Evolutionary conservation across 2,113 vertebrate genomes (phyloP).

Genomic region (Sterrhoptilus dennistouni): DNA sequence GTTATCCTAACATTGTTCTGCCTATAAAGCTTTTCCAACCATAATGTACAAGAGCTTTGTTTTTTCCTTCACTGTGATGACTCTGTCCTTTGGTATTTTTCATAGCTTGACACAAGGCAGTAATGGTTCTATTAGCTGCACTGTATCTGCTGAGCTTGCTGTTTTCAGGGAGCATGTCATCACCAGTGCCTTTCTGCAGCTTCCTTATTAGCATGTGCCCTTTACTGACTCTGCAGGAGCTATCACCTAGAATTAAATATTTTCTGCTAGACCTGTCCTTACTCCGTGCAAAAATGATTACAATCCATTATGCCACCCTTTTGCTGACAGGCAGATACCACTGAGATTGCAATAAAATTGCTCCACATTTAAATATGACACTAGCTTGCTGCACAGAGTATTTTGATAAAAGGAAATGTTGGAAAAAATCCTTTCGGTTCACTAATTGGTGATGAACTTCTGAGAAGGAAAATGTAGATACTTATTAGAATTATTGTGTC

Average conservation of each 20-base stretch:
- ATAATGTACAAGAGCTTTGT: conserved; percentile 21
- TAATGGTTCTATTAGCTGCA: conserved; percentile 79
- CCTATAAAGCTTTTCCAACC: conserved; percentile 23
- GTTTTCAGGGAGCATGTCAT: conserved; percentile 68
- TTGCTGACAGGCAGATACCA: conserved; percentile 85
- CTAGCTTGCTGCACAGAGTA: conserved; percentile 32
- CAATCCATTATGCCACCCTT: conserved; percentile 81
- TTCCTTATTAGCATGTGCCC: conserved; percentile 80
- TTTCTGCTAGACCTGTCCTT: conserved; percentile 79
- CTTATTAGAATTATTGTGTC: conserved; percentile 7
- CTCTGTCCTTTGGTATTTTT: conserved; percentile 77
- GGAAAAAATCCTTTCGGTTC: conserved; percentile 40
- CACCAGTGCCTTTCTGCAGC: conserved; percentile 64
- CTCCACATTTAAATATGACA: conserved; percentile 75
- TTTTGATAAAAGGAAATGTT: conserved; percentile 31
- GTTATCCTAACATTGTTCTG: conserved; percentile 33
- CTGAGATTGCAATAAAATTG: conserved; percentile 75
- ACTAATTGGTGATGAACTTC: background rate
- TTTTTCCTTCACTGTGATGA: conserved; percentile 62
- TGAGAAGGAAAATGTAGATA: background rate
- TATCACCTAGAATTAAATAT: conserved; percentile 91
- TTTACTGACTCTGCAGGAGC: conserved; percentile 84
- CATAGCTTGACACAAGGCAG: conserved; percentile 72
- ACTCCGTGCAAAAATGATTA: conserved; percentile 85
- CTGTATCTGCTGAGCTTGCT: conserved; percentile 81